Evolutionary conservation across 2,797 vertebrate species (phyloP).

Genomic region (Acanthiza pusilla): DNA sequence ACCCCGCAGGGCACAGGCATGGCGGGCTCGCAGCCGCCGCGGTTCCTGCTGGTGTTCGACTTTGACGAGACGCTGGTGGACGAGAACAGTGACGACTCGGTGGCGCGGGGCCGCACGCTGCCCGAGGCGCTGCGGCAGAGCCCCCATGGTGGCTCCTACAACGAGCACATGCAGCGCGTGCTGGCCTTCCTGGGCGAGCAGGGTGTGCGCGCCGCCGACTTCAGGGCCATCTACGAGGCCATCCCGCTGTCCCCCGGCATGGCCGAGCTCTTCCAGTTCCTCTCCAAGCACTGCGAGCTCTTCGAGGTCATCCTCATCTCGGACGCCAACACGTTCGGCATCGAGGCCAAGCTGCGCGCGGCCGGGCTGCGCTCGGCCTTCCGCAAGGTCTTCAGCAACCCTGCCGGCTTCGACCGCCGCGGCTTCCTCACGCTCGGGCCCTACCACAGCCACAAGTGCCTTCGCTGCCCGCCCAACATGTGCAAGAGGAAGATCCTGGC

Average conservation of each 20-base stretch:
- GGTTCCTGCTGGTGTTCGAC: conserved; percentile 91
- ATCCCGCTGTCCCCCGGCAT: conserved; percentile 89
- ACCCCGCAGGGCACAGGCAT: conserved; percentile 50
- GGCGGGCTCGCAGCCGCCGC: conserved; percentile 49
- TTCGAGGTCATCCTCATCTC: conserved; percentile 92
- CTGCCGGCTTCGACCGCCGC: conserved; percentile 82
- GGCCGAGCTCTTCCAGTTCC: conserved; percentile 85
- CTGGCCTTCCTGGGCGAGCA: conserved; percentile 88
- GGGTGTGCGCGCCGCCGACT: conserved; percentile 81
- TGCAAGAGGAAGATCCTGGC: conserved; percentile 89
- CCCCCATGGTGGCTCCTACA: conserved; percentile 85
- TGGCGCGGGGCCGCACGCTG: conserved; percentile 81
- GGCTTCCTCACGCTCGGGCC: conserved; percentile 85
- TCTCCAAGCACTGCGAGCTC: conserved; percentile 80
- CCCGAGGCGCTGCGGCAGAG: conserved; percentile 84
- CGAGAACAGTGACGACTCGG: conserved; percentile 91
- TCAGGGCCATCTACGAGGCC: conserved; percentile 83
- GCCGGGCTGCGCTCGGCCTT: conserved; percentile 81
- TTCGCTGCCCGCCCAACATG: conserved; percentile 90
- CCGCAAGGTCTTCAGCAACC: conserved; percentile 90
- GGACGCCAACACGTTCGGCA: conserved; percentile 90
- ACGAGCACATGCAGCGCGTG: conserved; percentile 92
- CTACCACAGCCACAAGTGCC: conserved; percentile 90
- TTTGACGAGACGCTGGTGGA: conserved; percentile 95
- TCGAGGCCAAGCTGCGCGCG: conserved; percentile 84